These are phyloP conservation scores for Oscheius myriophilus DNA, from an alignment of 2,888 invertebrate genomes.

Conservation along the genomic window DNA sequence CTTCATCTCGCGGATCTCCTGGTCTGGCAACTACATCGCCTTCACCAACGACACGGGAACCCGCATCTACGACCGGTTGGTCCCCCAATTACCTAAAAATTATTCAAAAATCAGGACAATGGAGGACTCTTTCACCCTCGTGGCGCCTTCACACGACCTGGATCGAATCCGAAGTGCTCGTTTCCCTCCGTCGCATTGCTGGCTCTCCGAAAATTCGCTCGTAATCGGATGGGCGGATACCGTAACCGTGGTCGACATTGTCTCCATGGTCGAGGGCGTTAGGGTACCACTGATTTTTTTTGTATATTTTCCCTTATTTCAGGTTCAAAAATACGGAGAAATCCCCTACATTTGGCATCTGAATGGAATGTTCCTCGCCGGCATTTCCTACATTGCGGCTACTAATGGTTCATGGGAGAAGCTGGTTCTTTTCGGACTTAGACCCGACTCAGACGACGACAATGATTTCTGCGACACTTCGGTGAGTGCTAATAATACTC, in stretches of 20 bases:
- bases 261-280: conserved; percentile 15
- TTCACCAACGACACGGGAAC: conserved; percentile 71
- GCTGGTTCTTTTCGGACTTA: conserved; percentile 61
- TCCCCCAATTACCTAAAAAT: neutral
- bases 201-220: conserved; percentile 55
- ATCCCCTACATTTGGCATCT: conserved; percentile 49
- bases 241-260: conserved; percentile 53
- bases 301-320: conserved; percentile 5
- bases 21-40: conserved; percentile 61
- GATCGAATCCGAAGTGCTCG: conserved; percentile 54
- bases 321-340: conserved; percentile 34
- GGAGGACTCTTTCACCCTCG: conserved; percentile 51
- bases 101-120: conserved; percentile 42
- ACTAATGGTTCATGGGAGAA: conserved; percentile 50
- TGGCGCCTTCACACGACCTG: conserved; percentile 61
- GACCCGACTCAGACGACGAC: conserved; percentile 42
- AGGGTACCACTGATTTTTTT: conserved; percentile 6
- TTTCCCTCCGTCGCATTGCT: conserved; percentile 62
- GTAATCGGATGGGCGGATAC: conserved; percentile 69
- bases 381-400: conserved; percentile 57
- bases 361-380: conserved; percentile 52
- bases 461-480: conserved; percentile 50
- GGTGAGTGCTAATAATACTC: conserved; percentile 43
- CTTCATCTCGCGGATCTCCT: conserved; percentile 61
- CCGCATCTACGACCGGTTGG: conserved; percentile 61